phyloP scores from a whole-genome alignment of 2,113 vertebrate genomes.

The Ochotona curzoniae region DNA sequence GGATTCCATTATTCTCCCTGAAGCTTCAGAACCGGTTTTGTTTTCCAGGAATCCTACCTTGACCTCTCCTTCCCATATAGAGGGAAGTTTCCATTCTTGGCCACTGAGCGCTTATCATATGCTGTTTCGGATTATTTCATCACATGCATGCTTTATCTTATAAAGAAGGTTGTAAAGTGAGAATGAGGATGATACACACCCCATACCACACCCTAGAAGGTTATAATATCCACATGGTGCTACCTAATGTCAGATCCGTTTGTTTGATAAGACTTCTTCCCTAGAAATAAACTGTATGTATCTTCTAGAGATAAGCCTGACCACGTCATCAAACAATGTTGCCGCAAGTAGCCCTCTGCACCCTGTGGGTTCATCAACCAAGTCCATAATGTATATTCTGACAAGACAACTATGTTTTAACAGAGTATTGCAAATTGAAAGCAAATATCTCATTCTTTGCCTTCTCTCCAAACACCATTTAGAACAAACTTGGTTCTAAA shows the following conservation, averaged over 20 bases:
- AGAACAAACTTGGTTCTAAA: background rate
- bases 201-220: no score
- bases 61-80: background rate
- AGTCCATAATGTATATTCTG: background rate
- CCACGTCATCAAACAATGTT: background rate
- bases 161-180: background rate
- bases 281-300: background rate
- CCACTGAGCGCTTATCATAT: background rate
- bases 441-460: background rate
- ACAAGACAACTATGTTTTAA: background rate
- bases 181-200: background rate
- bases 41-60: background rate
- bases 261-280: background rate
- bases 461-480: background rate
- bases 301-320: background rate
- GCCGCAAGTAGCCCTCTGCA: no score
- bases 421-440: background rate
- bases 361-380: background rate
- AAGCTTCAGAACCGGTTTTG: background rate
- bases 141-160: background rate
- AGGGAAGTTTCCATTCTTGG: background rate
- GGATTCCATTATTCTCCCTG: no score
- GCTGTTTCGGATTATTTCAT: background rate
- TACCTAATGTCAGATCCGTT: rapidly evolving
- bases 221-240: background rate